Evolutionary conservation across 2,113 vertebrate species (phyloP), one percentile per base, ranked within the genome.

Genomic region (Alethe castanea): DNA sequence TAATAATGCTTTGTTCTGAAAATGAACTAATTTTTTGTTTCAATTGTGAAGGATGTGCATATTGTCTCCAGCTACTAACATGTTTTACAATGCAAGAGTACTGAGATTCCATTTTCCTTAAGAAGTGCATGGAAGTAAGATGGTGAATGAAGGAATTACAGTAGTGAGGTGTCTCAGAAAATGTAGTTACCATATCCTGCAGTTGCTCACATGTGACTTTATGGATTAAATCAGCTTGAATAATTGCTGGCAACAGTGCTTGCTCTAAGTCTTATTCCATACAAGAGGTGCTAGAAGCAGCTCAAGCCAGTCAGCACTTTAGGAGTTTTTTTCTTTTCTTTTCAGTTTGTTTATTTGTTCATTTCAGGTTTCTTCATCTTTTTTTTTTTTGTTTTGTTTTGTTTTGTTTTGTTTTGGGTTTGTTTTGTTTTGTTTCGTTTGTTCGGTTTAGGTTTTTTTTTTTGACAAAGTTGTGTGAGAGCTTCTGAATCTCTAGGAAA

Each of bases 271-370:
- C 76, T 96, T 96, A 93, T 90, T 94, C 91, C 91, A 48, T 84
- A 97, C 97, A 93, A 94, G 94, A 97, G 97, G 97, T 98, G 97
- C 97, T 98, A 95, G 96, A 96, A 89, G 92, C 91, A 92, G 91
- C 94, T 98, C 96, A 86, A 95, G 93, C 96, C 97, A 96, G 96
- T 96, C 97, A 94, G 97, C 98, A 98, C 98, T 98, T 98, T 98
- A 98, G 97, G 64, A 92, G 17, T n/a, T 19, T 67, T 17, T 45
- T 59, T 16, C 52, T 35, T 59, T 76, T 29, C 15, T 76, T 88
- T 94, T 87, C 69, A 56, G 35, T 83, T 90, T 5, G 6, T 92
- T 81, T 90, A 8, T 91, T 93, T 90, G 44, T 86, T 62, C 78
- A 4, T 65, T 89, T 54, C 61, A 8, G 40, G 16, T 28, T 61